Evolutionary conservation across 2,888 invertebrate genomes (phyloP).

Genomic region (Lasiommata megera): DNA sequence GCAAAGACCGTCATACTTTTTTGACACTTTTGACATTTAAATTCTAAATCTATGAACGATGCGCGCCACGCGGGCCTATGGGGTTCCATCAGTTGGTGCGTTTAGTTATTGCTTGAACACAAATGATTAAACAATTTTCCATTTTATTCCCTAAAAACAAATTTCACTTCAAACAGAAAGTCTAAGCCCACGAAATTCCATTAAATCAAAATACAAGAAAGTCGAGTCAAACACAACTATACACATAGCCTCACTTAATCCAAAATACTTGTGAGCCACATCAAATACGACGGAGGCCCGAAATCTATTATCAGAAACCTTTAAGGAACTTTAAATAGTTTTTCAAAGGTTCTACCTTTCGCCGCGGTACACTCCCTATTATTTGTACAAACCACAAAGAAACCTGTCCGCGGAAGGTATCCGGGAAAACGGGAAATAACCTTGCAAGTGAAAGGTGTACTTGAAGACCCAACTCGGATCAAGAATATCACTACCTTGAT

Average conservation of each 20-base stretch:
- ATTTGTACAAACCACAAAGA: slow-evolving; percentile 68
- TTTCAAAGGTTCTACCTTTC: slow-evolving; percentile 60
- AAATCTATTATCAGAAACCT: slow-evolving; percentile 8
- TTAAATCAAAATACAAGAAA: not conserved
- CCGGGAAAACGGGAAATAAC: slow-evolving; percentile 62
- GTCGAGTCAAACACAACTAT: not conserved
- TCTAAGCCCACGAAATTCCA: not conserved
- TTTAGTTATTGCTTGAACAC: too few relatives aligned
- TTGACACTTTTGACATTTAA: too few relatives aligned
- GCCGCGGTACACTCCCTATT: slow-evolving; percentile 47
- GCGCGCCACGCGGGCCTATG: too few relatives aligned
- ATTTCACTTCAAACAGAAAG: not conserved
- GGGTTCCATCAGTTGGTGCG: too few relatives aligned
- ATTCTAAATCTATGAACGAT: too few relatives aligned
- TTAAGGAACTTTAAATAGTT: slow-evolving; percentile 61
- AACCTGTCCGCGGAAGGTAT: slow-evolving; percentile 25
- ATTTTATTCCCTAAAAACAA: not conserved
- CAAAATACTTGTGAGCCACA: slow-evolving; percentile 7
- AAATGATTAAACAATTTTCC: too few relatives aligned
- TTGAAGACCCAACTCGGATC: slow-evolving; percentile 45
- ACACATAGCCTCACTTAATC: not conserved
- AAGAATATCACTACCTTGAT: slow-evolving; percentile 61
- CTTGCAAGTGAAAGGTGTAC: slow-evolving; percentile 63
- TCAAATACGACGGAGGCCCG: slow-evolving; percentile 8
- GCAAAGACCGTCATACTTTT: too few relatives aligned